phyloP scores from a whole-genome alignment of 2,113 vertebrate species.

The Elephantulus edwardii region DNA sequence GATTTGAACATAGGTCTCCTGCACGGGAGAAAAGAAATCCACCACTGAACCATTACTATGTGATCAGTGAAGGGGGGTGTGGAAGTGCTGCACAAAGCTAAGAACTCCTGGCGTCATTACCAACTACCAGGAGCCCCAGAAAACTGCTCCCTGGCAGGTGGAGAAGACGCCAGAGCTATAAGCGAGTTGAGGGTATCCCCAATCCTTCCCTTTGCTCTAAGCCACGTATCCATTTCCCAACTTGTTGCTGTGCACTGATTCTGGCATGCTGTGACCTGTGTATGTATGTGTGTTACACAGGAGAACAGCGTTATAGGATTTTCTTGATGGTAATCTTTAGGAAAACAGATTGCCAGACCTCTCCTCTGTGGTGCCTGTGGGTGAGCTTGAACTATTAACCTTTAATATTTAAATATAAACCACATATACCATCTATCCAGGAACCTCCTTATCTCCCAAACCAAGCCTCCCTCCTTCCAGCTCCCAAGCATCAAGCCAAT shows the following conservation, averaged over 20 bases:
- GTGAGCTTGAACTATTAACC: neutral
- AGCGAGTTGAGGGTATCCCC: neutral
- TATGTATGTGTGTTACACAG: neutral
- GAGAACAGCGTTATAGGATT: neutral
- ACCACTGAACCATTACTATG: neutral
- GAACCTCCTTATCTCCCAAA: neutral
- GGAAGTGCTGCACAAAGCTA: fast-evolving
- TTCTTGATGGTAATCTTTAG: neutral
- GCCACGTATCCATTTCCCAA: neutral
- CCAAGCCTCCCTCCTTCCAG: too few species aligned
- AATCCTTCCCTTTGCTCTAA: neutral
- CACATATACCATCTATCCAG: neutral
- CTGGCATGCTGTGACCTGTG: neutral
- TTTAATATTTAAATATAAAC: neutral
- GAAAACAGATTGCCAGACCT: neutral
- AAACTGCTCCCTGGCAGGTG: neutral
- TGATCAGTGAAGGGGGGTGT: neutral
- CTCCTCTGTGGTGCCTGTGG: neutral
- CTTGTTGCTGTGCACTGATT: neutral
- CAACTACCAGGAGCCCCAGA: too few species aligned
- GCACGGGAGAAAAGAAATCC: neutral
- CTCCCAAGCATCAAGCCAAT: too few species aligned
- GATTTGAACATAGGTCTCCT: neutral
- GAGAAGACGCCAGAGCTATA: neutral
- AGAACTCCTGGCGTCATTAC: neutral